Base-by-base conservation (phyloP, 2,888 invertebrate species). In the Aporophyla lueneburgensis region DNA sequence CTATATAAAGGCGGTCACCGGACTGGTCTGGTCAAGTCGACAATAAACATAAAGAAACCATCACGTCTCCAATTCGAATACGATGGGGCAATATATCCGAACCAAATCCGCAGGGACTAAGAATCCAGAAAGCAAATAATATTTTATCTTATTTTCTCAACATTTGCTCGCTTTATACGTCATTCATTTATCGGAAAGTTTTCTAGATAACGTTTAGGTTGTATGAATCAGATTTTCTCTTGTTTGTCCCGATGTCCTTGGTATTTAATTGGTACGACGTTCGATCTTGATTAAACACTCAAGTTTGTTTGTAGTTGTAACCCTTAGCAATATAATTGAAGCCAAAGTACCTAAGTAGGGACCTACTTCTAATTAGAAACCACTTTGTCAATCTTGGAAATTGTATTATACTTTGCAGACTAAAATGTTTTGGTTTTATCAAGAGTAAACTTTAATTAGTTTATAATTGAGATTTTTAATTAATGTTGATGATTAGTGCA, bases 101-200 rank as follows among this genome's bases (percentile, higher is more conserved):
- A 81, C 76, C 27, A 71, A 79, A 83, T 81, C 87, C 85, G 43
- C 54, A 72, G 72, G 75, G 85, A 81, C 78, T 74, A 85, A 87
- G 83, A 81, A 82, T 75, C 71, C 76, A 70, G 75, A 82, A 77
- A 85, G 85, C 78, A 87, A 87, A 90, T 89, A 87, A 89, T 90
- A 89, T 89, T 88, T 87, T 85, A 84, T 89, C 83, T 84, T 86
- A 89, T 89, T 89, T 90, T 86, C 88, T 86, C 80, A 78, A 85
- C 83, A 87, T 90, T 88, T 83, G 61, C 72, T 78, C 81, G 78
- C 70, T 87, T 88, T 89, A 89, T 86, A 83, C 78, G 83, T 87
- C 88, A 90, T 88, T 90, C 85, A 90, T 87, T 88, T 89, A 89
- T 89, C 85, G 88, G 83, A 82, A 88, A 90, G 78, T 88, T 87